phyloP scores from a whole-genome alignment of 2,797 vertebrate species.

The Thamnophis elegans region DNA sequence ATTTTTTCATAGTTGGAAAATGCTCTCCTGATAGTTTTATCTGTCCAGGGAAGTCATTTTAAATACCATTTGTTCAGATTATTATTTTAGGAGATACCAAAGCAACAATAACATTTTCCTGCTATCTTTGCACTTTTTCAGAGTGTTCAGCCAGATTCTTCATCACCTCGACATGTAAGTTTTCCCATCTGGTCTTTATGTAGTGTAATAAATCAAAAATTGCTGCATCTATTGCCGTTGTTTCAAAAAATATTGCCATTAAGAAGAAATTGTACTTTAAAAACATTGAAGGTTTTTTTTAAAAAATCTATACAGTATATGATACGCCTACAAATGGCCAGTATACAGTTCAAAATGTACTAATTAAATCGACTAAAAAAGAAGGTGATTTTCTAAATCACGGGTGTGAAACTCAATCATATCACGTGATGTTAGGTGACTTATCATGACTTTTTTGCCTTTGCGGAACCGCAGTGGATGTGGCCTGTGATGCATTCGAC shows the following conservation, averaged over 20 bases:
- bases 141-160: slow-evolving; percentile 99
- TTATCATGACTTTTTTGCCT: no score
- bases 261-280: neutral
- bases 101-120: slow-evolving; percentile 32
- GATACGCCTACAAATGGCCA: neutral
- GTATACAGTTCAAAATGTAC: neutral
- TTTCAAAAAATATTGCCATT: neutral
- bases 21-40: neutral
- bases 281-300: neutral
- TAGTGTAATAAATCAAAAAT: slow-evolving; percentile 2
- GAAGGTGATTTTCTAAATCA: neutral
- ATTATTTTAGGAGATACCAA: slow-evolving; percentile 13
- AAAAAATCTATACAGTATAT: neutral
- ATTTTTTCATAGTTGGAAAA: neutral
- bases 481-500: no score
- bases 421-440: no score
- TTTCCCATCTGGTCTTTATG: neutral
- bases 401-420: no score
- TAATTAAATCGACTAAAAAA: neutral
- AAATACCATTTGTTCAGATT: neutral
- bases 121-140: slow-evolving; percentile 67
- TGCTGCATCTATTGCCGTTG: neutral
- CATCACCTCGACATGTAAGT: slow-evolving; percentile 97
- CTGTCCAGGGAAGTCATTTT: neutral
- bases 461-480: no score